Evolutionary conservation across 2,113 vertebrate genomes (phyloP), one percentile per base, ranked within the genome.

Genomic region (Dunckerocampus dactyliophorus): DNA sequence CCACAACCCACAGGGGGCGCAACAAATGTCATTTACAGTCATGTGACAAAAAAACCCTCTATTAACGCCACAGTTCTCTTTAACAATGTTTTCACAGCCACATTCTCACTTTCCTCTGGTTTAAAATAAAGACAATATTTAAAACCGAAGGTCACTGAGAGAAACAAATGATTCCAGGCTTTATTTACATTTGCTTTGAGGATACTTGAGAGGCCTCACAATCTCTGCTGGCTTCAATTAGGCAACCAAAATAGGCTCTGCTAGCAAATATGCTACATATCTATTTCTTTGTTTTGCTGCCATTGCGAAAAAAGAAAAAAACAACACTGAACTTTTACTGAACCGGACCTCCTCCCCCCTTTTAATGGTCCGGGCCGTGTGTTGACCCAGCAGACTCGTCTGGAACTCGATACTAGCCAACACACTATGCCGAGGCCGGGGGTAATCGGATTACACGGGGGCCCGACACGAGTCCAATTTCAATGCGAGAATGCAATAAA

Each of bases 261-360:
- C 74, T 89, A 82, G 90, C 85, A 90, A 90, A 93, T 88, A 88
- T 89, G 91, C 90, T 93, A 94, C 88, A 92, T 93, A 92, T 90
- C 81, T 88, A 91, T 93, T 94, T 90, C 91, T 85, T 87, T 88
- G 88, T 94, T 93, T 93, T 90, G 92, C 92, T 93, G 91, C 92
- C 90, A 91, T 92, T 87, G 90, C 85, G 83, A 97, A 43, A 42
- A 12, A 42, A 42, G 13, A 43, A 43, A 43, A 39, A 1, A 97
- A 96, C 94, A 95, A 92, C 86, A 79, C 83, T 97, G 96, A 98
- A 99, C 97, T 98, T 98, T 97, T 93, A 91, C 93, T 99, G 97
- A 99, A 97, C 95, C 92, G 88, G 91, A 92, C 92, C 95, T 93
- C 95, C 92, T 88, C 91, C 92, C 92, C 94, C 93, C 91, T 89